Conservation (phyloP, 2,113 vertebrate genomes). For the Leucosticte australis region DNA sequence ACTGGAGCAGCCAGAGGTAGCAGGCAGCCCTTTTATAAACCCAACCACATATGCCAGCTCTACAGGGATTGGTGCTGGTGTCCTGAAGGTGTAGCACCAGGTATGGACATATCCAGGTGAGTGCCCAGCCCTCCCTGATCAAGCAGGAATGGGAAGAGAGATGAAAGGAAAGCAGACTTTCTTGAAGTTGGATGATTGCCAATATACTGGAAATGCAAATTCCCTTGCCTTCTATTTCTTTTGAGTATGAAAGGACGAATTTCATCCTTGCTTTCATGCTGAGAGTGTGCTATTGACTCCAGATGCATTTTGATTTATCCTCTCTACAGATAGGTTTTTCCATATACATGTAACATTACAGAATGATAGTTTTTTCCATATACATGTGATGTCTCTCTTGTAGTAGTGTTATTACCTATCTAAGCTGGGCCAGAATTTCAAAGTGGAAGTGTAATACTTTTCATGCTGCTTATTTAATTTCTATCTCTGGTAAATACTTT, state of each 20-base stretch:
- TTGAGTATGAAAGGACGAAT: neutral
- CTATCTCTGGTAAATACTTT: neutral
- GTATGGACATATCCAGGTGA: accelerated
- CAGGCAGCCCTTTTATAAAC: neutral
- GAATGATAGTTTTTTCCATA: neutral
- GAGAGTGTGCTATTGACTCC: neutral
- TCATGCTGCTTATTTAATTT: neutral
- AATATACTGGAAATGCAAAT: neutral
- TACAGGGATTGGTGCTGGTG: accelerated
- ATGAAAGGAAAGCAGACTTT: neutral
- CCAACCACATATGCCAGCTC: neutral
- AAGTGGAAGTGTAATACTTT: neutral
- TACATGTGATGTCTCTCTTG: neutral
- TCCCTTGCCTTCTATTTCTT: neutral
- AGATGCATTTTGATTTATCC: neutral
- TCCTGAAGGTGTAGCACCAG: neutral
- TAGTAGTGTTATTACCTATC: neutral
- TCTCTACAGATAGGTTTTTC: neutral
- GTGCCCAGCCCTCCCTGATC: neutral
- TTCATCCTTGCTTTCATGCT: neutral
- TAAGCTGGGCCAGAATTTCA: neutral
- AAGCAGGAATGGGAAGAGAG: neutral
- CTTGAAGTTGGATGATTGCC: neutral
- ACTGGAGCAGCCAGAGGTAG: neutral
- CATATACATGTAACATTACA: neutral